These are phyloP conservation scores for Drosophila tsacasi DNA, from an alignment of 1,140 invertebrate species.

Conservation along the genomic window DNA sequence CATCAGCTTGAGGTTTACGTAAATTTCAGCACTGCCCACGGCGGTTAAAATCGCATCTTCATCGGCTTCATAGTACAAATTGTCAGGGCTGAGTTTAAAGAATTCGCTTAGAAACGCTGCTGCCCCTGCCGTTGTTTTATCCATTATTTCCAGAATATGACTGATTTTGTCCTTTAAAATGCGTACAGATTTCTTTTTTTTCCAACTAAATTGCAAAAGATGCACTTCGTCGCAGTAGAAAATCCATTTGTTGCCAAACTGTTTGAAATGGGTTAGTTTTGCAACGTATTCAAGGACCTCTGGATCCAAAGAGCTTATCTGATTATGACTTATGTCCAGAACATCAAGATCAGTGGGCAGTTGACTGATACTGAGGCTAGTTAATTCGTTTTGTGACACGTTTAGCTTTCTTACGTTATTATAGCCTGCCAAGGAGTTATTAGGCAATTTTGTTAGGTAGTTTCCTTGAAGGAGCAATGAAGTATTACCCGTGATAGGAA, in stretches of 20 bases:
- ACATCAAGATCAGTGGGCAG: background rate
- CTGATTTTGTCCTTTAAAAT: background rate
- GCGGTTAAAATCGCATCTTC: background rate
- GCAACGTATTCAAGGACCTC: background rate
- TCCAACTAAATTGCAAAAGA: background rate
- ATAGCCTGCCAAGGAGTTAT: slow-evolving; percentile 10
- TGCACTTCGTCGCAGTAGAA: background rate
- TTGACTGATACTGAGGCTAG: background rate
- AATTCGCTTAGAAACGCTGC: background rate
- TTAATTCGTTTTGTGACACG: slow-evolving; percentile 8
- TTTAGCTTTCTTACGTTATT: background rate
- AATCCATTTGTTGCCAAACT: slow-evolving; percentile 17
- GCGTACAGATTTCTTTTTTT: background rate
- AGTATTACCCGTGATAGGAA: background rate
- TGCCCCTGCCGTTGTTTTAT: background rate
- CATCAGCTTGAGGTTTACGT: background rate
- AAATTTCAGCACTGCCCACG: no score
- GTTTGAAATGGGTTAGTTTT: background rate
- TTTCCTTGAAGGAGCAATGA: background rate
- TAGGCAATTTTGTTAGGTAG: background rate
- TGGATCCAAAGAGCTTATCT: background rate
- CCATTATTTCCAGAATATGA: background rate
- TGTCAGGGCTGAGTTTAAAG: background rate
- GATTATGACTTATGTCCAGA: slow-evolving; percentile 14
- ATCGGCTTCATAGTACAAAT: background rate